Base-by-base conservation (phyloP, 2,113 vertebrate genomes). In the Notiomystis cincta region DNA sequence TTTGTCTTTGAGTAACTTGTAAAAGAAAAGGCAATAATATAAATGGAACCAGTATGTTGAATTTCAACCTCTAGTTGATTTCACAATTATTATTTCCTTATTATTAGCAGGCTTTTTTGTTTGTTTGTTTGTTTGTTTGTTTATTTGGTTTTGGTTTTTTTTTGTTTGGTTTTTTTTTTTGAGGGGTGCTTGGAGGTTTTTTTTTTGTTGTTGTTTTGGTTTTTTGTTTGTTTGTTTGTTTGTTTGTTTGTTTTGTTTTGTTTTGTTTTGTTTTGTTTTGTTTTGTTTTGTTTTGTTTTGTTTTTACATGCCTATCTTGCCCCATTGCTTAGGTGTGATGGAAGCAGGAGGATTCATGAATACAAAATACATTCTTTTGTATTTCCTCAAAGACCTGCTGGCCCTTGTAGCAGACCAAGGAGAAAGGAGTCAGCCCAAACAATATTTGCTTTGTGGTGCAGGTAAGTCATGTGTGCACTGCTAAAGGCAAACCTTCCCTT, bases 301-400 rank as follows among this genome's bases (percentile, higher is more conserved):
- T 35, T 44, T 42, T 37, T 3, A n/a, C 18, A 9, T 44, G 6
- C 30, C 38, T 56, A 58, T 0, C 21, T 85, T 56, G 6, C 18
- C 8, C 5, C 4, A 1, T 62, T 2, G 0, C 20, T 65, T 72
- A 28, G 1, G 25, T 10, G 9, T 58, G 35, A 57, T 27, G 18
- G 40, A 90, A 66, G 21, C n/a, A 64, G 9, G 25, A 69, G 11
- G 40, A 60, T 72, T 30, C 62, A 58, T 24, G 31, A 77, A 38
- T 35, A 53, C 4, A 75, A 65, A 83, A 45, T 23, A 28, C 3
- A 15, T 13, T 62, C 1, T 47, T 27, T 69, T 33, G 3, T 12
- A 5, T 73, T 86, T 92, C 21, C 27, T 38, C 11, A 6, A 51
- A 62, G 12, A 60, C 5, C 11, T 23, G 1, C 6, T 0, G 2